These are phyloP conservation scores for Allobates femoralis DNA, from an alignment of 2,797 vertebrate species.

Conservation along the genomic window DNA sequence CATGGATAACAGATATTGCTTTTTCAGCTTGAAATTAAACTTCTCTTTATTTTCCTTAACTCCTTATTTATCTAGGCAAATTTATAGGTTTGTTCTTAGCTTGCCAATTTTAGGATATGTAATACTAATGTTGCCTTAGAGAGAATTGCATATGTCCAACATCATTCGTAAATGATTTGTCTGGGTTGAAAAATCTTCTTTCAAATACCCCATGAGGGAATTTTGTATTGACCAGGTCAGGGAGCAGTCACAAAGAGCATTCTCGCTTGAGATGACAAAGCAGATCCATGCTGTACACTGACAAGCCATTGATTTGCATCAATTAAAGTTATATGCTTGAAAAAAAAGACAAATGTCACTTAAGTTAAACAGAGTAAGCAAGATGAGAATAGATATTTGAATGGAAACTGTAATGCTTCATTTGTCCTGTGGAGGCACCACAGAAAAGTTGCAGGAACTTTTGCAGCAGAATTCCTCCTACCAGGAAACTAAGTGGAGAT, in stretches of 20 bases:
- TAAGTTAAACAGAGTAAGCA: neutral
- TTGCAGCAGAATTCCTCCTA: no score
- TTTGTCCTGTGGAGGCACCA: no score
- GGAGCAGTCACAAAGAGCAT: neutral
- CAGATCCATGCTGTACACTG: neutral
- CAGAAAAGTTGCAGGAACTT: no score
- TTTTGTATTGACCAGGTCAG: neutral
- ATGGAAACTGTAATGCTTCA: no score
- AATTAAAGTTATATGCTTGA: neutral
- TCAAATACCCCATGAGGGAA: neutral
- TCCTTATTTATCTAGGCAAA: neutral
- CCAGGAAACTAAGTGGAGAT: no score
- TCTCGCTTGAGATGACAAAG: neutral
- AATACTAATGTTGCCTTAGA: neutral
- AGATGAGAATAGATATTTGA: neutral
- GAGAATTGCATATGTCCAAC: neutral
- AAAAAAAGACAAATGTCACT: neutral
- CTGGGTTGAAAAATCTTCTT: neutral
- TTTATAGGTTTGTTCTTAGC: neutral
- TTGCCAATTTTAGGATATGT: neutral
- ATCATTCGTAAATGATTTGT: neutral
- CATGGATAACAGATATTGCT: constrained; percentile 44
- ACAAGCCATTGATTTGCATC: neutral
- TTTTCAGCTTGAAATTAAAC: constrained; percentile 32
- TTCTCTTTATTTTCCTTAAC: constrained; percentile 40